Base-by-base conservation (phyloP, 2,888 invertebrate species). In the Bruchidius siliquastri region DNA sequence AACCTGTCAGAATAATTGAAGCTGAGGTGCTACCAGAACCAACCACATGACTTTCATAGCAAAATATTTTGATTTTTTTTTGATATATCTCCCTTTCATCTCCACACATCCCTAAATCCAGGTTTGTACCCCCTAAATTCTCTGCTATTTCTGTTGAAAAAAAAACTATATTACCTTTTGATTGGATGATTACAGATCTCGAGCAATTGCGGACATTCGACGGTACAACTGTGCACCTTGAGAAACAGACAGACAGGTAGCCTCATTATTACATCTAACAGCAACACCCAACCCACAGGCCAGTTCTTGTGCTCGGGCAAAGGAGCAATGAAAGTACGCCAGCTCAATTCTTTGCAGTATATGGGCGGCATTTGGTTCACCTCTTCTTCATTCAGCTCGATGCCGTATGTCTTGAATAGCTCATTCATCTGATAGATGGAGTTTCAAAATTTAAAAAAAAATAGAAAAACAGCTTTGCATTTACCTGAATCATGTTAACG, bases 281-380 rank as follows among this genome's bases (percentile, higher is more conserved):
- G 86, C 72, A 92, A 86, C 30, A 90, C 87, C 94, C 94, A 94
- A 18, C 82, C 81, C 1, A 75, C 74, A 0, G 77, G 75, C 87
- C 90, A 92, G 20, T 89, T 89, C 10, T 74, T 74, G 83, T 92
- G 90, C 69, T 83, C 81, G 0, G 91, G 91, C 69, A 94, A 81
- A 0, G 93, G 92, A 0, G 92, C 90, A 20, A 95, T 86, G 82
- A 94, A 94, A 86, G 92, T 92, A 83, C 90, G 92, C 93, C 93
- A 94, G 78, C 87, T 88, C 4, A 91, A 85, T 72, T 89, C 87
- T 2, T 86, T 87, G 67, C 85, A 87, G 74, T 90, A 91, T 69
- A 89, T 83, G 0, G 84, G 83, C 3, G 88, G 86, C 79, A 91
- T 84, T 74, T 89, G 87, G 0, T 85, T 80, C 8, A 86, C 78